Conservation (phyloP, 2,113 vertebrate species). For the Vimba vimba region DNA sequence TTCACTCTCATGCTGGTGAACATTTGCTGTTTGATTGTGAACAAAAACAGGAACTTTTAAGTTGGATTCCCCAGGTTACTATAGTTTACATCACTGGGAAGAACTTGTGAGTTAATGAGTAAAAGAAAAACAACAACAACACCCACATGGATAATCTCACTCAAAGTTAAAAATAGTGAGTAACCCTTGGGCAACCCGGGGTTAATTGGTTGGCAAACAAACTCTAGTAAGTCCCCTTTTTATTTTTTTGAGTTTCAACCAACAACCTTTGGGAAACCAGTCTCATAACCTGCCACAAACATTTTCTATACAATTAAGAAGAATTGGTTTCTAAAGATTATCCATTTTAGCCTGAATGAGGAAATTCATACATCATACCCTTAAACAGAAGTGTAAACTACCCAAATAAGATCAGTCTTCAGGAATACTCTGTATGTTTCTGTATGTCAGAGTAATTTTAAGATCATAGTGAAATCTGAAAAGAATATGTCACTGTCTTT, state of each 20-base stretch:
- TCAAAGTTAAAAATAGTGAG: background rate
- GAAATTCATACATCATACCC: background rate
- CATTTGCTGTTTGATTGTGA: background rate
- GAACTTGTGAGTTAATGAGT: too few species aligned
- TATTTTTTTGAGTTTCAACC: background rate
- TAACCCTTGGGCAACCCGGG: background rate
- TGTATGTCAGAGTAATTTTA: background rate
- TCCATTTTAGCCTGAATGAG: background rate
- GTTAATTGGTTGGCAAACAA: background rate
- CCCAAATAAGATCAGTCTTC: background rate
- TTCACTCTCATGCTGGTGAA: too few species aligned
- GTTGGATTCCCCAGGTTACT: background rate
- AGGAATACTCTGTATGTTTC: background rate
- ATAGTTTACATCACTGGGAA: background rate
- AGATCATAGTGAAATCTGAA: background rate
- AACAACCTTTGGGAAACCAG: background rate
- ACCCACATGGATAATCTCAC: background rate
- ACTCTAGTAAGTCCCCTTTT: background rate
- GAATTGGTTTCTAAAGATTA: background rate
- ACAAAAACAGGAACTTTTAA: background rate
- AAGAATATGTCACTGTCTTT: background rate
- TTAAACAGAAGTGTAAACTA: background rate
- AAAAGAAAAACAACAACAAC: background rate
- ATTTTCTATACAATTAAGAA: background rate
- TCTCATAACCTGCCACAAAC: background rate